Evolutionary conservation across 2,113 vertebrate genomes (phyloP), one percentile per base, ranked within the genome.

Genomic region (Cyanoramphus novaezelandiae): DNA sequence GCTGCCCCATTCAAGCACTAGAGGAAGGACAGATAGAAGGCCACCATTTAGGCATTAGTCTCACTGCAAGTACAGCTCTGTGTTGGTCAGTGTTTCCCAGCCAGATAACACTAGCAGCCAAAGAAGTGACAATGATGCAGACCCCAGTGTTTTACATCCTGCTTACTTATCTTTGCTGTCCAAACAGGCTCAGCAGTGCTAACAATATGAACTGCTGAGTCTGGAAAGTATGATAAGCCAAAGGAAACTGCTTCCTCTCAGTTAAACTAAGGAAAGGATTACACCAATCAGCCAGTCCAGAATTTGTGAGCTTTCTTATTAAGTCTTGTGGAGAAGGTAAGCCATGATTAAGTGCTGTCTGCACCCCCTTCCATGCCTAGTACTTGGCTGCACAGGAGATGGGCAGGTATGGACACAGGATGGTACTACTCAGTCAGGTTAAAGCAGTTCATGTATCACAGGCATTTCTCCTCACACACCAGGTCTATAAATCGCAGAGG

Each of bases 141-240:
- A 82, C 28, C 59, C 49, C 47, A 59, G 53, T 50, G 80, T 84
- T 93, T 68, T 70, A 75, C 82, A 92, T 94, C 88, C 92, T 92
- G 92, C 77, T 82, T 86, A 68, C 65, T 93, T 93, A 94, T 91
- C 93, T 92, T 62, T n/a, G 65, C 88, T 72, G 81, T 91, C 74
- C 86, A 93, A 96, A 96, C 77, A 95, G 91, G 65, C 95, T 95
- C 91, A 95, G 89, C 89, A 95, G 67, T 31, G 18, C 84, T 93
- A 94, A 95, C 92, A 97, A 95, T 87, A 91, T 27, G 63, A 97
- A 96, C 82, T 95, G 97, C 97, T 97, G 97, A 97, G 89, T 95
- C 86, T 90, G 70, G 59, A 87, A 94, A 96, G 41, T 39, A 67
- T 4, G 82, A 97, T 95, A 97, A 97, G 68, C 72, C 47, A 92